A percentile compares a stretch with the other conserved stretches of the same genome.
phyloP scores from a whole-genome alignment of 2,113 vertebrate genomes.

The Osmerus eperlanus region DNA sequence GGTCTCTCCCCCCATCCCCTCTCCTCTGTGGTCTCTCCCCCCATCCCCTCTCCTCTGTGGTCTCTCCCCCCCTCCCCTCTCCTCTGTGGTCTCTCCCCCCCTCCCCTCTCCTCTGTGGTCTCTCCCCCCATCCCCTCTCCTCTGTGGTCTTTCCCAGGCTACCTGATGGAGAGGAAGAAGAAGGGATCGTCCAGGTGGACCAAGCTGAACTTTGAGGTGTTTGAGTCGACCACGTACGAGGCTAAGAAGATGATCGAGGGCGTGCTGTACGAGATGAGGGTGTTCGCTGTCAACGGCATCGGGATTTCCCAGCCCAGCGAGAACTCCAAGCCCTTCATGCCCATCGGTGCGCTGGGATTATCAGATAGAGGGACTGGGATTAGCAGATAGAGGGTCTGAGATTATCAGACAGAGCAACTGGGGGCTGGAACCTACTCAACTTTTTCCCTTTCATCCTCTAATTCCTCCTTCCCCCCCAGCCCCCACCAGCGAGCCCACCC shows the following conservation, averaged over 20 bases:
- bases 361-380: too few relatives aligned
- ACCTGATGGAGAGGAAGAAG: conserved; percentile 89
- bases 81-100: too few relatives aligned
- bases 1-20: too few relatives aligned
- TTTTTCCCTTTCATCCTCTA: neutral
- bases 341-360: conserved; percentile 64
- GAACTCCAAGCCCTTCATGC: conserved; percentile 78
- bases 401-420: too few relatives aligned
- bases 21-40: too few relatives aligned
- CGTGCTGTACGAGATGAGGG: conserved; percentile 85
- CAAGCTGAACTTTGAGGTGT: conserved; percentile 89
- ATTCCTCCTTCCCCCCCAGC: conserved; percentile 63
- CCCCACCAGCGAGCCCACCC: conserved; percentile 80
- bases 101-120: too few relatives aligned
- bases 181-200: conserved; percentile 84
- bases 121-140: too few relatives aligned
- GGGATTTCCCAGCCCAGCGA: conserved; percentile 82
- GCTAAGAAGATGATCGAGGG: conserved; percentile 91
- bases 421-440: too few relatives aligned
- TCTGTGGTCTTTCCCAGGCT: conserved; percentile 68
- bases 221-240: conserved; percentile 75
- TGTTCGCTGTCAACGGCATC: conserved; percentile 84
- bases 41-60: too few relatives aligned
- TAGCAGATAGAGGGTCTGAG: too few relatives aligned
- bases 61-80: too few relatives aligned